Conservation (phyloP, 2,888 invertebrate species). For the Agonum fuliginosum region DNA sequence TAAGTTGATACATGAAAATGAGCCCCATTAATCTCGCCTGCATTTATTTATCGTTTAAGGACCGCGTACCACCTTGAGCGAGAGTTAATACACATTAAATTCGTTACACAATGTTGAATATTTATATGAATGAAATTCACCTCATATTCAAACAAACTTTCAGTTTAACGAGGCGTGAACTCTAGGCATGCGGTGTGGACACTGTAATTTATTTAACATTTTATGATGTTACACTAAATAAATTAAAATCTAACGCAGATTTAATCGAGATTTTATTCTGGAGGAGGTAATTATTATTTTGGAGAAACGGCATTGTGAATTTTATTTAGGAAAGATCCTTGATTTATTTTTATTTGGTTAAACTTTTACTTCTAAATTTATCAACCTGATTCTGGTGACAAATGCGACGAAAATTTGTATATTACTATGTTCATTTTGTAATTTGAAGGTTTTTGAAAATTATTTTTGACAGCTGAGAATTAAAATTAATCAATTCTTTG, state of each 20-base stretch:
- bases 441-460: too few species aligned
- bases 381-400: too few species aligned
- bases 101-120: constrained; percentile 35
- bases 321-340: too few species aligned
- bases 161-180: constrained; percentile 41
- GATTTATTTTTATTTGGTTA: too few species aligned
- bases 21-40: constrained; percentile 1
- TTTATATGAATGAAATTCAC: constrained; percentile 27
- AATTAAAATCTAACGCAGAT: background rate
- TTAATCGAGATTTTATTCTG: background rate
- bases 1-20: background rate
- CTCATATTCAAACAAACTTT: constrained; percentile 8
- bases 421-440: too few species aligned
- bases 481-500: too few species aligned
- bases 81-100: constrained; percentile 35
- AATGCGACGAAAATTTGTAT: too few species aligned
- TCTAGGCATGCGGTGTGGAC: background rate
- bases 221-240: constrained; percentile 13
- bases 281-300: too few species aligned
- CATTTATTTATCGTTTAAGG: constrained; percentile 41
- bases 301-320: too few species aligned
- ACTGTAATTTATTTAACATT: constrained; percentile 40
- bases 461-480: too few species aligned
- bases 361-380: too few species aligned
- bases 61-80: constrained; percentile 22